phyloP scores from a whole-genome alignment of 2,797 vertebrate species.

The Micrastur ruficollis region DNA sequence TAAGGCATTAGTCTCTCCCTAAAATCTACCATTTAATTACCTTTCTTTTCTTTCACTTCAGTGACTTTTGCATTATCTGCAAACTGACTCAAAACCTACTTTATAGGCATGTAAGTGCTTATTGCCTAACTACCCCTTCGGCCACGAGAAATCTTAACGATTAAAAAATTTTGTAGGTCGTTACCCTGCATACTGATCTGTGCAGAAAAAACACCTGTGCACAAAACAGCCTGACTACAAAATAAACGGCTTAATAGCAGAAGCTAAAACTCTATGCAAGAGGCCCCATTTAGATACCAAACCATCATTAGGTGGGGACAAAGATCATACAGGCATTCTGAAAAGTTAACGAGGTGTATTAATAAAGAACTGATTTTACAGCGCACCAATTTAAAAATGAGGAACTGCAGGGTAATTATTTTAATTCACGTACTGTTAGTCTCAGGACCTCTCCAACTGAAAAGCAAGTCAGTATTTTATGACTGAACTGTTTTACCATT shows the following conservation, averaged over 20 bases:
- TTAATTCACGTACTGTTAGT: background rate
- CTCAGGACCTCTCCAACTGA: background rate
- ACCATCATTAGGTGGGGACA: background rate
- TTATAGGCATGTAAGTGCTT: background rate
- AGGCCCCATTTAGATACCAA: background rate
- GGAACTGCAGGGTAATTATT: background rate
- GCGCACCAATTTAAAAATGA: background rate
- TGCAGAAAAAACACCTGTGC: background rate
- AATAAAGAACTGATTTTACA: background rate
- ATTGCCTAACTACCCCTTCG: background rate
- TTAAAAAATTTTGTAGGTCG: background rate
- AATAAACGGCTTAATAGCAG: background rate
- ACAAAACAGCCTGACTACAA: background rate
- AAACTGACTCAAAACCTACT: background rate
- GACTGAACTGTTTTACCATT: background rate
- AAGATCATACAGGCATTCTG: background rate
- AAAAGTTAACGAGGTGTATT: background rate
- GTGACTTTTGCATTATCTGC: background rate
- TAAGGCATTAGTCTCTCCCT: background rate
- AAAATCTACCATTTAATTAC: background rate
- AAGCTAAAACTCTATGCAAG: background rate
- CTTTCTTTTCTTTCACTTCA: background rate
- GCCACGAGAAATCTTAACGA: accelerated
- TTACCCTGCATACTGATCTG: background rate
- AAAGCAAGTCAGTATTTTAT: background rate